These are phyloP conservation scores for Amiota mariae DNA, from an alignment of 2,888 invertebrate species.

Conservation along the genomic window DNA sequence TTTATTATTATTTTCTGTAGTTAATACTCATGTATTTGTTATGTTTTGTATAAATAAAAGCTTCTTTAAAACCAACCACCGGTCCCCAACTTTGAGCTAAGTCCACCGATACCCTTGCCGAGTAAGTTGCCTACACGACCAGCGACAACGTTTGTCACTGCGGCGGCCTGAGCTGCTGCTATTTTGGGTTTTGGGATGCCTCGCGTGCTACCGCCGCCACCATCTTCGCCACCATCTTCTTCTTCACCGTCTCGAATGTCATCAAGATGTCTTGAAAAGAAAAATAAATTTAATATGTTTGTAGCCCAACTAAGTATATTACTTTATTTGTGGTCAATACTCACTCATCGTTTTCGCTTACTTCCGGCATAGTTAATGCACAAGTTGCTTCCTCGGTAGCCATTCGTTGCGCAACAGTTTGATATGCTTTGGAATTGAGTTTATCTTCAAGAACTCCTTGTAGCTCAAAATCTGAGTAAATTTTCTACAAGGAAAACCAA, in stretches of 20 bases:
- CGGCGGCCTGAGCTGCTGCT: constrained; percentile 69
- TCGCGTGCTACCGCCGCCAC: constrained; percentile 61
- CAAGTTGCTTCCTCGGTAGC: constrained; percentile 97
- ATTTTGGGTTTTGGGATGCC: constrained; percentile 68
- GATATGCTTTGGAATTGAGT: constrained; percentile 95
- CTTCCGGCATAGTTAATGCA: constrained; percentile 87
- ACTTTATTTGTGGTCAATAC: constrained; percentile 38
- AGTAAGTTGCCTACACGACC: constrained; percentile 92
- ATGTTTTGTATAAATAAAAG: not conserved
- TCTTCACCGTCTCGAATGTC: constrained; percentile 62
- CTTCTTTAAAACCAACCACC: constrained; percentile 86
- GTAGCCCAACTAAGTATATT: not conserved
- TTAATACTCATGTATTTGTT: not conserved
- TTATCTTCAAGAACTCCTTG: constrained; percentile 99
- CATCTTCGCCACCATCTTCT: constrained; percentile 62
- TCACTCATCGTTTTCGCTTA: constrained; percentile 80
- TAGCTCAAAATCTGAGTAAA: constrained; percentile 98
- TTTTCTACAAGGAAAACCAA: constrained; percentile 81
- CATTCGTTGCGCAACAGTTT: constrained; percentile 93
- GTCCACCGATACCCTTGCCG: constrained; percentile 91
- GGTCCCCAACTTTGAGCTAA: constrained; percentile 90
- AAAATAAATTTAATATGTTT: constrained; percentile 1
- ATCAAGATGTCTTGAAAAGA: constrained; percentile 49
- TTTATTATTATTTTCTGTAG: constrained; percentile 9
- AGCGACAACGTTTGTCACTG: constrained; percentile 76